Percentiles rank a stretch among this genome's conserved stretches.
Evolutionary conservation across 2,113 vertebrate genomes (phyloP).

Genomic region (Heteronetta atricapilla): DNA sequence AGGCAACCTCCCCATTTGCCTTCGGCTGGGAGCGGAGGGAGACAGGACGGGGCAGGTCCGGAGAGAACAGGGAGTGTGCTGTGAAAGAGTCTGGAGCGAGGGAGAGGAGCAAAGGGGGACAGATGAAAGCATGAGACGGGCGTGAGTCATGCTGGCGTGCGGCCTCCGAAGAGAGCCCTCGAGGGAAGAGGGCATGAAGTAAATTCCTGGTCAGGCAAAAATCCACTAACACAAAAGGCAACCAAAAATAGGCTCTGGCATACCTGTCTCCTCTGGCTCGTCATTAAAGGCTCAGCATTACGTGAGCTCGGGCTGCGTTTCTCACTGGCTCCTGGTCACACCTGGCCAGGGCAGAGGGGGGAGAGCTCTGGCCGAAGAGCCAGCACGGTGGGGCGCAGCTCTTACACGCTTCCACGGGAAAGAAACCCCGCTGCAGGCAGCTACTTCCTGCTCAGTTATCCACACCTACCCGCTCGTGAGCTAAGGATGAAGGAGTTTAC

Average conservation of each 20-base stretch:
- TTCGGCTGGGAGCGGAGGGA: not conserved
- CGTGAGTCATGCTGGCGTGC: not conserved
- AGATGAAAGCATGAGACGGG: not conserved
- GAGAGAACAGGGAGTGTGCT: not conserved
- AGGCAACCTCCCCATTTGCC: not conserved
- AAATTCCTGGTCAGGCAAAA: not conserved
- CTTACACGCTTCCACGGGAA: not conserved
- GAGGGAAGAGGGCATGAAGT: not conserved
- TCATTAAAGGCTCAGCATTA: not conserved
- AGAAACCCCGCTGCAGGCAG: not conserved
- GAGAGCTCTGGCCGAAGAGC: not conserved
- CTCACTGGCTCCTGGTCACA: not conserved
- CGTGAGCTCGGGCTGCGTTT: fast-evolving
- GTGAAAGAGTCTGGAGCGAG: not conserved
- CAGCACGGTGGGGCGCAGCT: not conserved
- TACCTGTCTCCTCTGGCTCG: not conserved
- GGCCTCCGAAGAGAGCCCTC: not conserved
- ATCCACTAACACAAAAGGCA: not conserved
- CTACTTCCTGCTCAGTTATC: not conserved
- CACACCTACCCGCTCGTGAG: not conserved
- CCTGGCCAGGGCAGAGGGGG: not conserved
- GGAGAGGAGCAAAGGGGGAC: not conserved
- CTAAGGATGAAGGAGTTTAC: not conserved
- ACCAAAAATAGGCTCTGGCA: not conserved
- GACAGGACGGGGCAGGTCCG: constrained; percentile 45